phyloP scores from a whole-genome alignment of 2,113 vertebrate species.

The Dasyornis broadbenti region DNA sequence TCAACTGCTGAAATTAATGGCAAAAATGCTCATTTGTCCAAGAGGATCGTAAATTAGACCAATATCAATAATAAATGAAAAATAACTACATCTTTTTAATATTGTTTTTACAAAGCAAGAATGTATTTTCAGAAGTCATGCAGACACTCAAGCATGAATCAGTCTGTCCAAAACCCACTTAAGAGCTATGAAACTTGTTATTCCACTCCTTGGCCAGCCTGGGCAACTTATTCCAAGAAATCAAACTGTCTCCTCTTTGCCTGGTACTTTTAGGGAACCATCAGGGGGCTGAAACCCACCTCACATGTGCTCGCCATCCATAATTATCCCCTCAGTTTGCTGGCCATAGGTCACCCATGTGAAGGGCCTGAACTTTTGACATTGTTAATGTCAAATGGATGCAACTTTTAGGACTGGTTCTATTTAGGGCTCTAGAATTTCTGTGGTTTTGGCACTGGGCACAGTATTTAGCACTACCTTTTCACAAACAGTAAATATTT shows the following conservation, averaged over 20 bases:
- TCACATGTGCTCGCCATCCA: background rate
- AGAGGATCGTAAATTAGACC: background rate
- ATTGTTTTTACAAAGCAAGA: constrained; percentile 7
- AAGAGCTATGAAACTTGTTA: background rate
- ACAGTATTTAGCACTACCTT: background rate
- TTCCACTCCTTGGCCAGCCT: background rate
- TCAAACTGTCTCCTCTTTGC: background rate
- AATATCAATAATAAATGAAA: background rate
- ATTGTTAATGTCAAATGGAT: background rate
- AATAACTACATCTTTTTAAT: background rate
- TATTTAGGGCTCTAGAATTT: background rate
- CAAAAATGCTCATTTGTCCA: background rate
- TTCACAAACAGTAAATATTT: background rate
- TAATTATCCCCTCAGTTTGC: background rate
- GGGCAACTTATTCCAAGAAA: constrained; percentile 7
- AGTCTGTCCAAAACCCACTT: background rate
- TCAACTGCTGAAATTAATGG: background rate
- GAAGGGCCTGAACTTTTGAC: background rate
- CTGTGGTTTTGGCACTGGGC: background rate
- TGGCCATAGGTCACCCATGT: accelerated
- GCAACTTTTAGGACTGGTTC: background rate
- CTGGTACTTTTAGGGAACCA: background rate
- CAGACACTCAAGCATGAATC: background rate
- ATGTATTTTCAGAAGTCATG: constrained; percentile 2
- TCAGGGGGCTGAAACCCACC: background rate